Conservation (phyloP, 2,888 invertebrate species). For the Neoitamus cyanurus region DNA sequence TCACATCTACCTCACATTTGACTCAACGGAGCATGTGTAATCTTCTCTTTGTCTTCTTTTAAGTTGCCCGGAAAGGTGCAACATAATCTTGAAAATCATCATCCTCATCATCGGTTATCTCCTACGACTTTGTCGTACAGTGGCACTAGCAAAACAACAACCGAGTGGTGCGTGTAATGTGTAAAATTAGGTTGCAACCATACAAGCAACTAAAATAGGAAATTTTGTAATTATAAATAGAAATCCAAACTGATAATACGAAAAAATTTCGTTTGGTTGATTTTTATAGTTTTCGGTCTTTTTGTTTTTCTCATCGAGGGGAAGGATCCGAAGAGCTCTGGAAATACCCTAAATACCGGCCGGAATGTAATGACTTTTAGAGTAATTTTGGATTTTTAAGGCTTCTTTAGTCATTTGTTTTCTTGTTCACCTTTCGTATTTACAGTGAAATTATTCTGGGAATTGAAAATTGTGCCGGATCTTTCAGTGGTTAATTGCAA, state of each 20-base stretch:
- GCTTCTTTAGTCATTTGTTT: background rate
- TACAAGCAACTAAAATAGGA: slow-evolving; percentile 22
- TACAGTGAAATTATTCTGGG: too few relatives aligned
- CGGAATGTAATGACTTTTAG: too few relatives aligned
- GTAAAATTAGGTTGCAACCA: slow-evolving; percentile 25
- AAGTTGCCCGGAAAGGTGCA: background rate
- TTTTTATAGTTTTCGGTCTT: too few relatives aligned
- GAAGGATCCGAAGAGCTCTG: background rate
- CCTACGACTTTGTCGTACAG: too few relatives aligned
- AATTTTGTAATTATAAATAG: slow-evolving; percentile 16
- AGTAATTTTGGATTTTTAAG: background rate
- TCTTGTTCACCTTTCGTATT: too few relatives aligned
- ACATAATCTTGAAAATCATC: background rate
- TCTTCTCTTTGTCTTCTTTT: background rate
- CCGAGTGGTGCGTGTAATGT: background rate
- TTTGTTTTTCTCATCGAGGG: too few relatives aligned
- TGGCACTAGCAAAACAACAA: background rate
- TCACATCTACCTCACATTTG: background rate
- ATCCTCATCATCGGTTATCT: too few relatives aligned
- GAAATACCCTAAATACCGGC: background rate
- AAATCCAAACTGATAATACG: too few relatives aligned
- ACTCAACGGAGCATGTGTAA: too few relatives aligned
- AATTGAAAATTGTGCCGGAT: background rate
- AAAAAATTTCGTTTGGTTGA: background rate
- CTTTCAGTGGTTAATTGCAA: background rate